Evolutionary conservation across 2,888 invertebrate genomes (phyloP).

Genomic region (Pachliopta kotzebuea): DNA sequence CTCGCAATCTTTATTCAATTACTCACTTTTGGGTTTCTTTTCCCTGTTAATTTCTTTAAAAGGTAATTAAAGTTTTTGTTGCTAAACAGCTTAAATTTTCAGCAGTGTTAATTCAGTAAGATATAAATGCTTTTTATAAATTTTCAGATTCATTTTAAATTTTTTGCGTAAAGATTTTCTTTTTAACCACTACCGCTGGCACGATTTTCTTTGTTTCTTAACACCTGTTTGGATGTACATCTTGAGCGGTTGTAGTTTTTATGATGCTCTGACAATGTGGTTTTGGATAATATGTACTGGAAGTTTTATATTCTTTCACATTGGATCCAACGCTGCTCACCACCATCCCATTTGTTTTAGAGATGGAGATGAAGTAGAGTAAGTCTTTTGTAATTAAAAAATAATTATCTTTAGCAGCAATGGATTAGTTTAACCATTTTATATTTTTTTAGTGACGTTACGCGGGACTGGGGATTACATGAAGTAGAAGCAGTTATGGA

Average conservation of each 20-base stretch:
- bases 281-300: constrained; percentile 75
- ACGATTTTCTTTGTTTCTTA: constrained; percentile 55
- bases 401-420: background rate
- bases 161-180: constrained; percentile 53
- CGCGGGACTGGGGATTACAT: constrained; percentile 87
- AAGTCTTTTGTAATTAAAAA: constrained; percentile 32
- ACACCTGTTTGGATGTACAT: constrained; percentile 69
- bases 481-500: constrained; percentile 89
- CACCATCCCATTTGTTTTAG: constrained; percentile 90
- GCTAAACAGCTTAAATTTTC: background rate
- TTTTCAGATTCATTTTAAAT: constrained; percentile 47
- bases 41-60: constrained; percentile 56
- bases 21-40: constrained; percentile 56
- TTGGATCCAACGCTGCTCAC: constrained; percentile 89
- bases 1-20: constrained; percentile 74
- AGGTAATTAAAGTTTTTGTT: constrained; percentile 53
- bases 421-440: constrained; percentile 16
- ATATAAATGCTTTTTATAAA: background rate
- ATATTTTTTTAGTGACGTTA: constrained; percentile 54
- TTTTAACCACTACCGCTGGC: constrained; percentile 55
- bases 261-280: constrained; percentile 74
- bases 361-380: constrained; percentile 87
- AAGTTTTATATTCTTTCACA: constrained; percentile 82
- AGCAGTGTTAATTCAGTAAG: background rate
- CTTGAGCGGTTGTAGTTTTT: constrained; percentile 49